Evolutionary conservation across 1,140 invertebrate genomes (phyloP), one percentile per base, ranked within the genome.

Genomic region (Drosophila varians): DNA sequence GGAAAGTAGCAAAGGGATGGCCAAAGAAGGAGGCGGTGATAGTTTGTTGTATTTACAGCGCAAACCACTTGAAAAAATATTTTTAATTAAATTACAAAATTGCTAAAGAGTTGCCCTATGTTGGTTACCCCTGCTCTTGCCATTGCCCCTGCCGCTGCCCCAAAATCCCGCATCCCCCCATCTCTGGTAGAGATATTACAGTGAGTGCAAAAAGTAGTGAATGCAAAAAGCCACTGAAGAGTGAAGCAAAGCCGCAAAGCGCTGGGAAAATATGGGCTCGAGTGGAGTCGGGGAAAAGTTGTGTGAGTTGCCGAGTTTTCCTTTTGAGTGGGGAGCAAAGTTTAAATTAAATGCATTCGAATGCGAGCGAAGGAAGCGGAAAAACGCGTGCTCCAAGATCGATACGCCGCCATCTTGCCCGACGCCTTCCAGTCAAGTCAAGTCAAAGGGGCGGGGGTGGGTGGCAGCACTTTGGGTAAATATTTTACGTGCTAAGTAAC

Each of bases 21-120:
- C 45, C 49, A 77, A 73, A 68, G 74, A 68, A 57, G n/a, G n/a
- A n/a, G n/a, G 25, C 21, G 56, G 11, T 42, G 43, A 77, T 82
- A 87, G 83, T 86, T 87, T 87, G 82, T 86, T 87, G 82, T 86
- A 77, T 86, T 87, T 86, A 87, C 82, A 86, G 77, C 83, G 74
- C 54, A 82, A 87, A 87, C 82, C 82, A 87, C 82, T 87, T 87
- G 77, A 87, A 88, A 87, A 87, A 87, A 87, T 87, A 87, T 87
- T 87, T 88, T 87, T 88, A 87, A 87, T 87, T 87, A 87, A 87
- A 87, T 87, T 87, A 87, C 83, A 74, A 87, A 87, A 87, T 82
- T 87, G 83, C 77, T 82, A 87, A 87, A 87, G 83, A 87, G 82
- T 82, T 79, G 70, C 46, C 45, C 56, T 56, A 70, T 68, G 61